A percentile compares a stretch with the other conserved stretches of the same genome.
phyloP scores from a whole-genome alignment of 1,140 invertebrate species.

The Conus ventricosus region DNA sequence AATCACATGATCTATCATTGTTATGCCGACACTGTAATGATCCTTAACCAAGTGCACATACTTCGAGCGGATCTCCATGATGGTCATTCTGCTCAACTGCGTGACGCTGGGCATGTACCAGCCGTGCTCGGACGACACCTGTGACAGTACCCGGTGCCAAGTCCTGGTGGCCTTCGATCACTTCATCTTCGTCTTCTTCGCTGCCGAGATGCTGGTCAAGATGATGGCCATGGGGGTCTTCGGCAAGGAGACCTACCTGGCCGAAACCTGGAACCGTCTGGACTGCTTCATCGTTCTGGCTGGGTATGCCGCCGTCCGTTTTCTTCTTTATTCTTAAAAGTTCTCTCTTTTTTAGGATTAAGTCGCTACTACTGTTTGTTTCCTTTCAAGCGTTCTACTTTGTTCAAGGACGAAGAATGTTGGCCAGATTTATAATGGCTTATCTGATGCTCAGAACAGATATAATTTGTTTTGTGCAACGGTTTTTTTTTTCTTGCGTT shows the following conservation, averaged over 20 bases:
- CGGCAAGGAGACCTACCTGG: conserved; percentile 94
- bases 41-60: conserved; percentile 83
- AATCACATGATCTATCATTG: too few species aligned
- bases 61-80: conserved; percentile 99
- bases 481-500: too few species aligned
- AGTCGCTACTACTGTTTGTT: not conserved
- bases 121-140: conserved; percentile 91
- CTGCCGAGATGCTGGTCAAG: conserved; percentile 91
- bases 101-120: conserved; percentile 99
- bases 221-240: conserved; percentile 99
- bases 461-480: too few species aligned
- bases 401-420: not conserved
- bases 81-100: conserved; percentile 98
- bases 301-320: conserved; percentile 80
- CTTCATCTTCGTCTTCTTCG: conserved; percentile 98
- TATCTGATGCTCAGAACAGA: too few species aligned
- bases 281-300: conserved; percentile 99
- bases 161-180: conserved; percentile 98
- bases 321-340: not conserved
- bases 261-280: conserved; percentile 97
- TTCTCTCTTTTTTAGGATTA: not conserved
- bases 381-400: not conserved
- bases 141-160: conserved; percentile 92
- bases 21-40: not conserved
- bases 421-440: not conserved